Base-by-base conservation (phyloP, 2,113 vertebrate species). In the Rallus limicola region DNA sequence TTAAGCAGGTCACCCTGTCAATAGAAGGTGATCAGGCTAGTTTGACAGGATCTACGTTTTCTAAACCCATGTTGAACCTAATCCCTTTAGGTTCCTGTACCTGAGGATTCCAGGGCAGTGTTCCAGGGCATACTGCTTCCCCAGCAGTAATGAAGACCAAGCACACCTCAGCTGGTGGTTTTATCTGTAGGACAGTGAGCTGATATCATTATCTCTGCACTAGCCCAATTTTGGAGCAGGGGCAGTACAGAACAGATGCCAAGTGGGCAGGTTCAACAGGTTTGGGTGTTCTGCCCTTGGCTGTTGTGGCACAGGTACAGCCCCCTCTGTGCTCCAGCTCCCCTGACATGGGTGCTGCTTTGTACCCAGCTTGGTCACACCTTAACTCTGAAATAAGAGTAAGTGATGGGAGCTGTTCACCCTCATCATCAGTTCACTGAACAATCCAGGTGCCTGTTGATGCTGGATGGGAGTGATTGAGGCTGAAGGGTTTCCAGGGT, bases 381-480 rank as follows among this genome's bases (percentile, higher is more conserved):
- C 13, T 13, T 38, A 34, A 26, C 1, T 0, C 14, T 18, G 18
- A 46, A 8, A 9, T 46, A 5, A 12, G 33, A 13, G 14, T 6
- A 11, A 40, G 11, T 28, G n/a, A n/a, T 14, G 44, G 15, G 50
- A n/a, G 33, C 23, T 38, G 36, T 11, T 29, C 21, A 4, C 25
- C 40, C 5, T 44, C 42, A 9, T 7, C 9, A 5, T 42, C 19
- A 26, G 29, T 25, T 44, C 44, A 2, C 13, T 28, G 63, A 9
- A 25, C 31, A 6, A 11, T 10, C 34, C 9, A 6, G 4, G 2
- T 9, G 13, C 5, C 26, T 11, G n/a, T 6, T 3, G 29, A 5
- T 29, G 34, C 13, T 40, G 2, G 16, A 12, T 19, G 4, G 8
- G 19, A 16, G 19, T 50, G 34, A 42, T 67, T 28, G n/a, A 29